phyloP scores from a whole-genome alignment of 2,888 invertebrate species.

The Orchesellides sinensis region DNA sequence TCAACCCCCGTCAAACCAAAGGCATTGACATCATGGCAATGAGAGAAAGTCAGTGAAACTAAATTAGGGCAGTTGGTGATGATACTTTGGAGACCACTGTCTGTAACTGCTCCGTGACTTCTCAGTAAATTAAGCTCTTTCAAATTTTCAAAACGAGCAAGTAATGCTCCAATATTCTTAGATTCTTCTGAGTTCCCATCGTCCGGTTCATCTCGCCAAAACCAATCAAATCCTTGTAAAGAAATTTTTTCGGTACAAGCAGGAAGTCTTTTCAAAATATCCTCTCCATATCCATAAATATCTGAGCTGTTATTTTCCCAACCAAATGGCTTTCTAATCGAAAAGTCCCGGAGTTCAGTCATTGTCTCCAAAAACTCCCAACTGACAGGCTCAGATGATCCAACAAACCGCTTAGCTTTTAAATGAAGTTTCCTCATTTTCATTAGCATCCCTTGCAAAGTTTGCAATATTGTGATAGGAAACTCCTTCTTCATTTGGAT shows the following conservation, averaged over 20 bases:
- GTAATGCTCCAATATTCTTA: constrained; percentile 35
- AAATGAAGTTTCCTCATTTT: constrained; percentile 62
- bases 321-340: constrained; percentile 36
- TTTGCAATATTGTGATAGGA: constrained; percentile 35
- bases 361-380: constrained; percentile 59
- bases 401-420: constrained; percentile 53
- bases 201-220: constrained; percentile 35
- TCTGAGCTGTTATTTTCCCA: not conserved
- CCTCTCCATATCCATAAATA: constrained; percentile 47
- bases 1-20: constrained; percentile 56
- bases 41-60: constrained; percentile 46
- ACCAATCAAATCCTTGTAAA: constrained; percentile 42
- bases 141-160: constrained; percentile 44
- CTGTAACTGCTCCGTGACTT: constrained; percentile 52
- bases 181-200: too few relatives aligned
- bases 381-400: constrained; percentile 37
- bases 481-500: constrained; percentile 50
- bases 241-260: constrained; percentile 23
- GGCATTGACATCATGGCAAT: constrained; percentile 48
- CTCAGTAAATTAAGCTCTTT: constrained; percentile 52
- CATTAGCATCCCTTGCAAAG: constrained; percentile 23
- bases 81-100: constrained; percentile 58
- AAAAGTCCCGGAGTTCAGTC: constrained; percentile 51
- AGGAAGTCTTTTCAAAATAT: constrained; percentile 46
- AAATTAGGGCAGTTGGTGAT: constrained; percentile 35